phyloP scores from a whole-genome alignment of 2,797 vertebrate genomes.

The Gephyroberyx darwinii region DNA sequence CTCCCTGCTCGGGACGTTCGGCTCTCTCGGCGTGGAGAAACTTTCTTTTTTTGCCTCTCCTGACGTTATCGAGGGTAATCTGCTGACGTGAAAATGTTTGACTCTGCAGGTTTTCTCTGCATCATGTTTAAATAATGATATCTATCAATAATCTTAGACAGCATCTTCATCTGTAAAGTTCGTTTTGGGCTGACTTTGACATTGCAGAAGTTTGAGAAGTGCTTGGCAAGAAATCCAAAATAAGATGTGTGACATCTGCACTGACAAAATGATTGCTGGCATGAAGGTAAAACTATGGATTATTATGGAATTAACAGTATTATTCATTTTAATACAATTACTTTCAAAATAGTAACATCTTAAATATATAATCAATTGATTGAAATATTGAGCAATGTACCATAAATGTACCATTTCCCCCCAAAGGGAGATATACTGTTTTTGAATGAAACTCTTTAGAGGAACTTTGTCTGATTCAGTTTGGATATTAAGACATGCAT shows the following conservation, averaged over 20 bases:
- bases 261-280: conserved; percentile 14
- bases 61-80: conserved; percentile 64
- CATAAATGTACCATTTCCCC: too few relatives aligned
- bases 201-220: conserved; percentile 57
- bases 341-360: too few relatives aligned
- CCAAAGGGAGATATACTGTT: too few relatives aligned
- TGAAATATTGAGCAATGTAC: too few relatives aligned
- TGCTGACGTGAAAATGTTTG: conserved; percentile 69
- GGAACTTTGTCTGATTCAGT: background rate
- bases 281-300: background rate
- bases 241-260: conserved; percentile 18
- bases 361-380: too few relatives aligned
- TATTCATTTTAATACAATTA: too few relatives aligned
- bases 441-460: too few relatives aligned
- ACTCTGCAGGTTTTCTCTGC: conserved; percentile 62
- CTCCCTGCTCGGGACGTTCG: conserved; percentile 44
- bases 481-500: background rate
- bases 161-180: conserved; percentile 64
- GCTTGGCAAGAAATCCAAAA: conserved; percentile 20
- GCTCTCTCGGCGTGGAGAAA: conserved; percentile 34
- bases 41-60: conserved; percentile 39
- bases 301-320: too few relatives aligned
- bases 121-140: conserved; percentile 75
- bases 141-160: conserved; percentile 69
- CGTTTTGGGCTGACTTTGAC: conserved; percentile 61